A percentile compares a stretch with the other conserved stretches of the same genome.
These are phyloP conservation scores for Bellardia pandia DNA, from an alignment of 2,888 invertebrate species.

Conservation along the genomic window DNA sequence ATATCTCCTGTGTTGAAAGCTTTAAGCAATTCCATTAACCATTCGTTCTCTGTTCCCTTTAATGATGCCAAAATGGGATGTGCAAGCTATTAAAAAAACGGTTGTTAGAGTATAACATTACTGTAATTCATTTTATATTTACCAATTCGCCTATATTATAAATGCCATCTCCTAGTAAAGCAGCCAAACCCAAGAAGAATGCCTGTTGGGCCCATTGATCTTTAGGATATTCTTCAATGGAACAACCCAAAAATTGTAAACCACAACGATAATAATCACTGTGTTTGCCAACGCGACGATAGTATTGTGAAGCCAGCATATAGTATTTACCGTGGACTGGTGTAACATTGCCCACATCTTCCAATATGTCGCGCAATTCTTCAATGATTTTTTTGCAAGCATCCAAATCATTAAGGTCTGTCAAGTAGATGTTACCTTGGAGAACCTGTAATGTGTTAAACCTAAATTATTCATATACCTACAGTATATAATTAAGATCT, in stretches of 20 bases:
- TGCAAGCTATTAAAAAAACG: conserved; percentile 87
- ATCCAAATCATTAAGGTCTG: conserved; percentile 91
- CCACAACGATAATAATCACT: conserved; percentile 98
- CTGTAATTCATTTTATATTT: conserved; percentile 73
- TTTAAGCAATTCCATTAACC: conserved; percentile 93
- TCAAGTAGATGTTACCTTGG: conserved; percentile 91
- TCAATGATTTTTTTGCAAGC: conserved; percentile 94
- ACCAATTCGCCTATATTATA: conserved; percentile 98
- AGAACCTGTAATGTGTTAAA: conserved; percentile 86
- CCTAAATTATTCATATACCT: neutral
- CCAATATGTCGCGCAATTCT: conserved; percentile 92
- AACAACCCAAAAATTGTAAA: conserved; percentile 92
- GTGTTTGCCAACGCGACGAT: conserved; percentile 92
- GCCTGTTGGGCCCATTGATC: conserved; percentile 91
- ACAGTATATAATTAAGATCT: too few species aligned
- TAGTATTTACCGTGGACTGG: conserved; percentile 97
- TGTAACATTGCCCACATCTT: conserved; percentile 95
- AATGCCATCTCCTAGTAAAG: conserved; percentile 96
- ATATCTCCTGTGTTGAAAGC: conserved; percentile 95
- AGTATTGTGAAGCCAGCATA: conserved; percentile 95
- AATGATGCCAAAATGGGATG: conserved; percentile 96
- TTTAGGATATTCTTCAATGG: conserved; percentile 87
- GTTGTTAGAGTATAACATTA: neutral
- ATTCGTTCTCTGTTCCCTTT: conserved; percentile 91
- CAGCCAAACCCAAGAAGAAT: conserved; percentile 96